Percentiles rank a stretch among this genome's conserved stretches.
Evolutionary conservation across 2,113 vertebrate genomes (phyloP).

Genomic region (Halichoerus grypus): DNA sequence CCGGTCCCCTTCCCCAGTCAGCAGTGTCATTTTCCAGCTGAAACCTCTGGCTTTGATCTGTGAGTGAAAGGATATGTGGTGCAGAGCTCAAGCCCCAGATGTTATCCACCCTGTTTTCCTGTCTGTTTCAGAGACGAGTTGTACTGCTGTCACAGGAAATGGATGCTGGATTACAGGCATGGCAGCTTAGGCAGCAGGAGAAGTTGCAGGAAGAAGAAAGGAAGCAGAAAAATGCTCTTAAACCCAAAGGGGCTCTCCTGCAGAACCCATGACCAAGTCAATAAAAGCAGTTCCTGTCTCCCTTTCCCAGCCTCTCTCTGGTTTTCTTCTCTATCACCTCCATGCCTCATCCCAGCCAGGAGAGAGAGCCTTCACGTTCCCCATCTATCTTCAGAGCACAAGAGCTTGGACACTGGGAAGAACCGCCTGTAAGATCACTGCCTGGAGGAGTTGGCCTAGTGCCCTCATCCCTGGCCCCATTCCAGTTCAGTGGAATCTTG

Average conservation of each 20-base stretch:
- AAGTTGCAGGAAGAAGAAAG: constrained; percentile 79
- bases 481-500: neutral
- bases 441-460: neutral
- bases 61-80: constrained; percentile 42
- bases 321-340: neutral
- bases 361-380: neutral
- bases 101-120: constrained; percentile 57
- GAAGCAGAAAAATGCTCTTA: constrained; percentile 87
- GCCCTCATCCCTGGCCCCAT: neutral
- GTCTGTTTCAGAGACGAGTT: constrained; percentile 89
- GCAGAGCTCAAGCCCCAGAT: constrained; percentile 12
- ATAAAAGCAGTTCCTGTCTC: constrained; percentile 50
- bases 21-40: constrained; percentile 2
- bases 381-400: neutral
- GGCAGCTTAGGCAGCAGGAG: constrained; percentile 84
- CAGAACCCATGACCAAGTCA: constrained; percentile 14
- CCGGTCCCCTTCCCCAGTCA: neutral
- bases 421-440: neutral
- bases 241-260: constrained; percentile 88
- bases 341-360: neutral
- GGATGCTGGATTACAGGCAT: constrained; percentile 89
- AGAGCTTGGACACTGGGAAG: neutral
- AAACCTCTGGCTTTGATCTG: constrained; percentile 66
- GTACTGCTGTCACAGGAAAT: constrained; percentile 90
- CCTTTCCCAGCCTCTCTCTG: constrained; percentile 11